Evolutionary conservation across 2,797 vertebrate species (phyloP).

Genomic region (Myotis vivesi): DNA sequence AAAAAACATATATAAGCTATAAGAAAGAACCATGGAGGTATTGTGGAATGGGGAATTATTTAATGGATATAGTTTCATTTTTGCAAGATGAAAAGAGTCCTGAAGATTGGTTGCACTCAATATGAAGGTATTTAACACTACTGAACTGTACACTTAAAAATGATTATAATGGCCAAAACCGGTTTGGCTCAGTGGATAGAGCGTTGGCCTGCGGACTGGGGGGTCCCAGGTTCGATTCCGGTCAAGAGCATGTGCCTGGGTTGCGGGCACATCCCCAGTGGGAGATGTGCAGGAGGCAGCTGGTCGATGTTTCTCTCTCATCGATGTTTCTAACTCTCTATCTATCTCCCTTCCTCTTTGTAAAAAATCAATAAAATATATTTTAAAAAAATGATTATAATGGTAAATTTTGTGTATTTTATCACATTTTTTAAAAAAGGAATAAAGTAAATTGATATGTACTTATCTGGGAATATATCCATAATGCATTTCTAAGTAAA

Average conservation of each 20-base stretch:
- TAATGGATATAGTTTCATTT: not conserved
- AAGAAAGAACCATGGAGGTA: not conserved
- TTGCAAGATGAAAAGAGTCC: constrained; percentile 3
- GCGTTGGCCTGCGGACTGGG: no score
- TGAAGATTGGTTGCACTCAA: not conserved
- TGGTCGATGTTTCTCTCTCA: no score
- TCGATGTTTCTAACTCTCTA: no score
- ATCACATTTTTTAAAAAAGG: not conserved
- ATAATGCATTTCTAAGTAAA: not conserved
- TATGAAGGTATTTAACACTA: not conserved
- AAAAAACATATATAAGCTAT: not conserved
- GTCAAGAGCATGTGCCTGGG: no score
- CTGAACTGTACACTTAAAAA: not conserved
- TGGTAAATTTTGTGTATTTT: not conserved
- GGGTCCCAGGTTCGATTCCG: no score
- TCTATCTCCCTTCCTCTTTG: no score
- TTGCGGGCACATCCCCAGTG: no score
- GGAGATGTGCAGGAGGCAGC: no score
- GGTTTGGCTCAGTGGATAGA: no score
- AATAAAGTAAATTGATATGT: not conserved
- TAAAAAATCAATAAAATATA: no score
- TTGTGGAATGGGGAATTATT: not conserved
- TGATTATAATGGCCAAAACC: not conserved
- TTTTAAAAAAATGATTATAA: not conserved
- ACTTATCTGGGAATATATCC: not conserved